Conservation (phyloP, 2,888 invertebrate species). For the Creontiades dilutus region DNA sequence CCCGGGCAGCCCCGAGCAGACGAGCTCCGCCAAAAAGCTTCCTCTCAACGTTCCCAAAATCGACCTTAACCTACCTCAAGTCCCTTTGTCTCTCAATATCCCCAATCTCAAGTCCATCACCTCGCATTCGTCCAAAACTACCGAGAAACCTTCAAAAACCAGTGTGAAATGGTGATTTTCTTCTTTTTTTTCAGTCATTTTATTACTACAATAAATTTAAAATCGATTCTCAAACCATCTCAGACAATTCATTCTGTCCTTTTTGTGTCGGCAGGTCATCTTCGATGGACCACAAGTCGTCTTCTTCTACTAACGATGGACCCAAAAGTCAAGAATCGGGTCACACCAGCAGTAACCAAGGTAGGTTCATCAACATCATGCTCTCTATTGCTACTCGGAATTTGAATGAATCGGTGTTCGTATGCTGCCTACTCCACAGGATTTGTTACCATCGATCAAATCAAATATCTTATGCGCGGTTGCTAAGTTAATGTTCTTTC, state of each 20-base stretch:
- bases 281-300: constrained; percentile 79
- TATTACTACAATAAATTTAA: too few species aligned
- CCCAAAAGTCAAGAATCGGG: constrained; percentile 80
- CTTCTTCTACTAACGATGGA: constrained; percentile 80
- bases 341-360: constrained; percentile 81
- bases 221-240: too few species aligned
- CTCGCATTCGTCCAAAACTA: constrained; percentile 38
- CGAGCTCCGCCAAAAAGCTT: constrained; percentile 40
- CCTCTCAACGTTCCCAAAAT: constrained; percentile 66
- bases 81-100: constrained; percentile 70
- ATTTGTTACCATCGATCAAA: too few species aligned
- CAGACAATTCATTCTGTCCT: not conserved
- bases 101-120: constrained; percentile 69
- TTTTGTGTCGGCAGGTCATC: constrained; percentile 79
- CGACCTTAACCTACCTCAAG: constrained; percentile 65
- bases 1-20: constrained; percentile 59
- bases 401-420: too few species aligned
- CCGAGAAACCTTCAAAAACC: constrained; percentile 65
- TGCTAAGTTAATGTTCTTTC: too few species aligned
- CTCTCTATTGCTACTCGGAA: not conserved
- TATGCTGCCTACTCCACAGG: too few species aligned
- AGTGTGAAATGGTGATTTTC: constrained; percentile 68
- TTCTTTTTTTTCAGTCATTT: not conserved
- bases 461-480: too few species aligned
- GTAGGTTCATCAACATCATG: constrained; percentile 76